phyloP scores from a whole-genome alignment of 1,140 invertebrate genomes.

The Drosophila biarmipes region DNA sequence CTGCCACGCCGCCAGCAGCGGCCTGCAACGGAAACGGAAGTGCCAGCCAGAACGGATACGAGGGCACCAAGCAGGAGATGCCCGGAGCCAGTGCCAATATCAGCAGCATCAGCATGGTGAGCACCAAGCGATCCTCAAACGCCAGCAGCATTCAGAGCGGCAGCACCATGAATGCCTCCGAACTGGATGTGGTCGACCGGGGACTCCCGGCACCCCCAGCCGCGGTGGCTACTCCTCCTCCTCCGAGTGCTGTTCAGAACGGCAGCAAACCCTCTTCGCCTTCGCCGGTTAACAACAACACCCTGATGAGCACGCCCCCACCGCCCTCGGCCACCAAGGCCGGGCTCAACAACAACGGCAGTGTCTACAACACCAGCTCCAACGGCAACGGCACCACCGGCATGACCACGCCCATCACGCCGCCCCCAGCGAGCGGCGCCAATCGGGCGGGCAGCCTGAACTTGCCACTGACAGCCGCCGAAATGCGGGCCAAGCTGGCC shows the following conservation, averaged over 20 bases:
- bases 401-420: constrained; percentile 29
- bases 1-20: constrained; percentile 10
- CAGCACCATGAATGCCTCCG: constrained; percentile 66
- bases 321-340: constrained; percentile 67
- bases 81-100: constrained; percentile 76
- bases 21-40: constrained; percentile 39
- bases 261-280: constrained; percentile 51
- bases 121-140: constrained; percentile 71
- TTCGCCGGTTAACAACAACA: constrained; percentile 58
- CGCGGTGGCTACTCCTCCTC: constrained; percentile 7
- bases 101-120: constrained; percentile 77
- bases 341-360: constrained; percentile 70
- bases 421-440: constrained; percentile 37
- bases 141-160: constrained; percentile 74
- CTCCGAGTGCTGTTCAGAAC: constrained; percentile 39
- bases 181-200: constrained; percentile 72
- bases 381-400: constrained; percentile 51
- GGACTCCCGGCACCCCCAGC: constrained; percentile 29
- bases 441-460: constrained; percentile 86
- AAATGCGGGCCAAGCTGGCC: constrained; percentile 93
- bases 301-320: constrained; percentile 63
- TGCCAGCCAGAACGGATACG: constrained; percentile 43
- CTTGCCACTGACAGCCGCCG: constrained; percentile 94
- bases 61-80: constrained; percentile 74
- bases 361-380: constrained; percentile 47